phyloP scores from a whole-genome alignment of 2,797 vertebrate genomes.

The Dermochelys coriacea region DNA sequence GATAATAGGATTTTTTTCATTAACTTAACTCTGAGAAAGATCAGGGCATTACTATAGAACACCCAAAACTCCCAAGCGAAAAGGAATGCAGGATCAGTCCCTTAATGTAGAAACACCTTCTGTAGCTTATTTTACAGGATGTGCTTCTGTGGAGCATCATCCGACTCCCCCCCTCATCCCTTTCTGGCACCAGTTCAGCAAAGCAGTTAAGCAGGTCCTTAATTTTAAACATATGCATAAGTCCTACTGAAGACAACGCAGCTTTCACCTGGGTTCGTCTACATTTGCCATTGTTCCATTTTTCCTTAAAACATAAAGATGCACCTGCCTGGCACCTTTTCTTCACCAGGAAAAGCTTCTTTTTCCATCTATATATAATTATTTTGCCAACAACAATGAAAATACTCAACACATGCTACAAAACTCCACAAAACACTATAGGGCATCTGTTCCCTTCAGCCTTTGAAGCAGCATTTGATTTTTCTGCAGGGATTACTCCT shows the following conservation, averaged over 20 bases:
- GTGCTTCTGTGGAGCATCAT: not conserved
- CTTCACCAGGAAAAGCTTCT: not conserved
- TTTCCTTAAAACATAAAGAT: not conserved
- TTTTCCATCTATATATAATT: not conserved
- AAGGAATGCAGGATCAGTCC: not conserved
- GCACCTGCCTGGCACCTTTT: not conserved
- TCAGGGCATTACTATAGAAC: not conserved
- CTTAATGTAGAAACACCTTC: not conserved
- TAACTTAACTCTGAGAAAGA: not conserved
- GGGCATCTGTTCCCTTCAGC: not conserved
- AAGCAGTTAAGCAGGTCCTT: fast-evolving
- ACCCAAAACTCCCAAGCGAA: not conserved
- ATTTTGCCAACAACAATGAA: slow-evolving; percentile 6
- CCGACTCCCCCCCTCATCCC: fast-evolving
- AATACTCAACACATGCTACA: not conserved
- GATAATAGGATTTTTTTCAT: not conserved
- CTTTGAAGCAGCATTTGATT: not conserved
- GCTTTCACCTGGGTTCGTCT: not conserved
- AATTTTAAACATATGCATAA: not conserved
- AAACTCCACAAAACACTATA: not conserved
- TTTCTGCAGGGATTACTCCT: slow-evolving; percentile 1
- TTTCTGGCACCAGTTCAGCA: not conserved
- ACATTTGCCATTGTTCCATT: not conserved
- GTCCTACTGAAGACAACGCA: not conserved
- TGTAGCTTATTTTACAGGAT: not conserved